Evolutionary conservation across 1,140 invertebrate species (phyloP).

Genomic region (Drosophila kohkoa): DNA sequence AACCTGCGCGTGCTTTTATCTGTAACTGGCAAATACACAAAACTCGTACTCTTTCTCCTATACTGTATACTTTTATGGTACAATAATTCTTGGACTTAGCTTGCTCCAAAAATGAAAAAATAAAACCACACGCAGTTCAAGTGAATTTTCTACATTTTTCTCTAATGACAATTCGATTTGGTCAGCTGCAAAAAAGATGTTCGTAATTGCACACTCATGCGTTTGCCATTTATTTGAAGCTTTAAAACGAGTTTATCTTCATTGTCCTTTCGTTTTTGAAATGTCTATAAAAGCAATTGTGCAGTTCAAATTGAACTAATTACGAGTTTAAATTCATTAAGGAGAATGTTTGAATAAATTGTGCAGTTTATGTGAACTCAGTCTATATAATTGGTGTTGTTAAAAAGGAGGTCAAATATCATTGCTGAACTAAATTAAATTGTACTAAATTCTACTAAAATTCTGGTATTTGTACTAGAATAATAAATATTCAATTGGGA

Average conservation of each 20-base stretch:
- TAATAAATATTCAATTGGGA: too few species aligned
- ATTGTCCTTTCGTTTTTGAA: not conserved
- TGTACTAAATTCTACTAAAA: too few species aligned
- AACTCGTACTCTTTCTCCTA: not conserved
- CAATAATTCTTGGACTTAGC: constrained; percentile 30
- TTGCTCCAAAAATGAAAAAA: not conserved
- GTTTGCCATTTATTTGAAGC: constrained; percentile 29
- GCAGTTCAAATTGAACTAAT: not conserved
- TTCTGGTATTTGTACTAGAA: too few species aligned
- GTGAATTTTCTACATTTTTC: constrained; percentile 4
- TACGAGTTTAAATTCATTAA: not conserved
- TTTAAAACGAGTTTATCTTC: not conserved
- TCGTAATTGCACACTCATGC: constrained; percentile 26
- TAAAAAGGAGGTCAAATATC: too few species aligned
- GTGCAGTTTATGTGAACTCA: not conserved
- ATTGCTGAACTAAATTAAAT: not conserved
- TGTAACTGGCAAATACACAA: constrained; percentile 35
- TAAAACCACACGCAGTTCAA: not conserved
- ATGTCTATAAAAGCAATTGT: not conserved
- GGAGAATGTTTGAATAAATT: not conserved
- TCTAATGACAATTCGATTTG: constrained; percentile 29
- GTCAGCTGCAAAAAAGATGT: constrained; percentile 11
- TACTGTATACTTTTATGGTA: constrained; percentile 42
- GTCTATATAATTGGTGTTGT: too few species aligned
- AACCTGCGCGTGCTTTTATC: constrained; percentile 55